Conservation (phyloP, 2,888 invertebrate genomes). For the Tryphoninae sp. region DNA sequence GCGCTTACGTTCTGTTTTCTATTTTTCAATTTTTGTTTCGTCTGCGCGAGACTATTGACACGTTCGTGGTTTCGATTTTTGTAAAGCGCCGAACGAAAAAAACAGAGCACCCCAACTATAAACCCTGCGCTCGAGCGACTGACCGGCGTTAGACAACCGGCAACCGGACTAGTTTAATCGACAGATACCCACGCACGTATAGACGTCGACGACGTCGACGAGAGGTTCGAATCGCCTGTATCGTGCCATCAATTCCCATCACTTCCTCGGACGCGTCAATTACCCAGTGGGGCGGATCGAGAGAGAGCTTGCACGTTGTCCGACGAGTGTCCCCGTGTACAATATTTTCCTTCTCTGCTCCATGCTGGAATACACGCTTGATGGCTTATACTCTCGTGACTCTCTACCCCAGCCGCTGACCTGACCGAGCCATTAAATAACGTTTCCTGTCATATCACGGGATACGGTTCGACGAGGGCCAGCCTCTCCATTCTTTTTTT, state of each 20-base stretch:
- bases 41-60: neutral
- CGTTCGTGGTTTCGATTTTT: slow-evolving; percentile 8
- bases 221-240: slow-evolving; percentile 70
- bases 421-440: slow-evolving; percentile 73
- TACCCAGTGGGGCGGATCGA: slow-evolving; percentile 69
- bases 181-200: slow-evolving; percentile 70
- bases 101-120: slow-evolving; percentile 45
- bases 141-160: slow-evolving; percentile 69
- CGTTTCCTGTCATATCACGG: slow-evolving; percentile 73
- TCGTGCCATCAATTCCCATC: slow-evolving; percentile 75
- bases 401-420: slow-evolving; percentile 58
- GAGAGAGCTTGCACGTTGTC: slow-evolving; percentile 55
- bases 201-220: slow-evolving; percentile 43
- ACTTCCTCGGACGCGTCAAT: slow-evolving; percentile 77
- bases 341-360: slow-evolving; percentile 39
- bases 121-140: slow-evolving; percentile 59
- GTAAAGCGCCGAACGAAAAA: slow-evolving; percentile 66
- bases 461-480: slow-evolving; percentile 64
- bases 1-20: neutral
- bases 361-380: neutral
- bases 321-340: slow-evolving; percentile 29
- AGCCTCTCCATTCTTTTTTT: slow-evolving; percentile 63
- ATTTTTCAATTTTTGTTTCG: slow-evolving; percentile 6
- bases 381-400: neutral
- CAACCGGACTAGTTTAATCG: slow-evolving; percentile 74